These are phyloP conservation scores for Anolis apletophallus DNA, from an alignment of 2,797 vertebrate genomes.

Conservation along the genomic window DNA sequence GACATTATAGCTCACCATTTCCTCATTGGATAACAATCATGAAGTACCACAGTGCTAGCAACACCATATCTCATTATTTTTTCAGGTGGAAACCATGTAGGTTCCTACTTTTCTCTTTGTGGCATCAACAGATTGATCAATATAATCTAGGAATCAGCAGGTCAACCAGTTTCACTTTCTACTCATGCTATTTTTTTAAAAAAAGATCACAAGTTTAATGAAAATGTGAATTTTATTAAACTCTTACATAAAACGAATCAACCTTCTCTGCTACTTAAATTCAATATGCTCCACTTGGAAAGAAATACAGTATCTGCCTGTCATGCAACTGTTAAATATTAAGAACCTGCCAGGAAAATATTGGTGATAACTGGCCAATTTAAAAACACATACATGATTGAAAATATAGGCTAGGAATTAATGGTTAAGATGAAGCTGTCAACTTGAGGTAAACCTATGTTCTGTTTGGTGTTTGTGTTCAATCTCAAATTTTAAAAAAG, in stretches of 20 bases:
- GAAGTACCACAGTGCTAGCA: constrained; percentile 31
- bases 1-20: constrained; percentile 46
- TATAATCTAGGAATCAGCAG: not conserved
- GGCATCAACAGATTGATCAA: not conserved
- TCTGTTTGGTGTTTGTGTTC: too few species aligned
- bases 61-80: constrained; percentile 15
- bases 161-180: not conserved
- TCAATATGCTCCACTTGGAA: not conserved
- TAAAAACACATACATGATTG: too few species aligned
- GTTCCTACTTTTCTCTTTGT: constrained; percentile 10
- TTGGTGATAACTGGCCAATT: not conserved
- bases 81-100: constrained; percentile 1
- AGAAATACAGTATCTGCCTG: not conserved
- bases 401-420: too few species aligned
- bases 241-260: not conserved
- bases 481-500: too few species aligned
- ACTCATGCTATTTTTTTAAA: not conserved
- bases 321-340: not conserved
- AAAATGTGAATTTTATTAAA: not conserved
- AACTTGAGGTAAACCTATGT: too few species aligned
- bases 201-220: not conserved
- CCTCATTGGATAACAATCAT: constrained; percentile 52
- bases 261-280: not conserved
- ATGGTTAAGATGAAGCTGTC: too few species aligned
- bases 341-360: not conserved